Evolutionary conservation across 2,888 invertebrate species (phyloP), one percentile per base, ranked within the genome.

Genomic region (Apotomis betuletana): DNA sequence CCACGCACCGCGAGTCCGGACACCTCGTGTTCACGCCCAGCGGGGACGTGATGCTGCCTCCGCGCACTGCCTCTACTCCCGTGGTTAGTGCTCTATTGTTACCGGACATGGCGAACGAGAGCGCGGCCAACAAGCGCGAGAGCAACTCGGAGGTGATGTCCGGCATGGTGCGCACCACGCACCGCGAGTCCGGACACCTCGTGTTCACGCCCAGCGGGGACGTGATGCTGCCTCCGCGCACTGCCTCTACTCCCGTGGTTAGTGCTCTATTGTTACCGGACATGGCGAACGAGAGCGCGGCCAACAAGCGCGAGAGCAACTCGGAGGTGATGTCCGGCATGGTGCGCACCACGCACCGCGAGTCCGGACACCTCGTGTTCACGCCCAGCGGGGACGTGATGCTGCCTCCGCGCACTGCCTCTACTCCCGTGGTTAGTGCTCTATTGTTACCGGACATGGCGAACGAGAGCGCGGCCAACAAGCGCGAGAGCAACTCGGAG

Each of bases 41-140:
- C 80, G 93, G 93, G 0, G 92, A 94, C 84, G 93, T 93, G 58
- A 91, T 91, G 92, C 86, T 93, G 54, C 91, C 93, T 0, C 92
- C 93, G 0, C 82, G 91, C 3, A 71, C 84, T 9, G 73, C 79
- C 36, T 73, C 76, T 67, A 27, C 63, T 44, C 85, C 87, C 0
- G 80, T 86, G 3, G 78, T 88, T 9, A 46, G 46, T 46, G 9
- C n/a, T n/a, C 9, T 41, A 41, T 41, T 41, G 6, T 41, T 41
- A 41, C 41, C 0, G 41, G 41, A 41, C 41, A 41, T 41, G n/a
- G 4, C 6, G 0, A 41, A 41, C 41, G 6, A 91, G 0, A 61
- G 81, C 0, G 13, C 79, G 0, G 61, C 78, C 0, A 73, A 77
- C 46, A 91, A 91, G 69, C 90, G 91, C 75, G 92, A 92, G 78